A percentile compares a stretch with the other conserved stretches of the same genome.
phyloP scores from a whole-genome alignment of 1,140 invertebrate species.

The Lepidurus packardi region DNA sequence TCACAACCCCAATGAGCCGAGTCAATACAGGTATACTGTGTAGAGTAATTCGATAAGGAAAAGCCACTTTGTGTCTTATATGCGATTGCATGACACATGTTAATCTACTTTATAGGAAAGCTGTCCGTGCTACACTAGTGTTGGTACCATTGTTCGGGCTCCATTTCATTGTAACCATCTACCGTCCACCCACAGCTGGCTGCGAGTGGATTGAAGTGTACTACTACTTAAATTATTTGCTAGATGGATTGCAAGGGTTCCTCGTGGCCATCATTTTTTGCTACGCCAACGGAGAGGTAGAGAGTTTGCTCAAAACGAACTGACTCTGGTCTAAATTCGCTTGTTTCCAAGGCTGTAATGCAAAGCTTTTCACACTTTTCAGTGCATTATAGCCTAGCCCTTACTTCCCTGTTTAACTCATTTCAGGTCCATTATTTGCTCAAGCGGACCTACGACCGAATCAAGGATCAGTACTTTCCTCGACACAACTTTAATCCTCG shows the following conservation, averaged over 20 bases:
- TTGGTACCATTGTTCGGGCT: constrained; percentile 56
- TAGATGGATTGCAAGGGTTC: constrained; percentile 48
- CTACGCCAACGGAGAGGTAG: constrained; percentile 52
- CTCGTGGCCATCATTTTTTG: constrained; percentile 51
- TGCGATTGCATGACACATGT: background rate
- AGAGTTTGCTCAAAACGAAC: constrained; percentile 30
- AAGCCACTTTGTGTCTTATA: constrained; percentile 3
- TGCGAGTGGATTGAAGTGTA: constrained; percentile 45
- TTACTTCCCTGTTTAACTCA: constrained; percentile 26
- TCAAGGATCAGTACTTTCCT: constrained; percentile 36
- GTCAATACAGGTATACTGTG: constrained; percentile 51
- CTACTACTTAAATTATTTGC: constrained; percentile 44
- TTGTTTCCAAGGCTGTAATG: constrained; percentile 7
- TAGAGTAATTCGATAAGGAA: background rate
- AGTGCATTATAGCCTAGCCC: background rate
- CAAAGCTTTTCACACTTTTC: background rate
- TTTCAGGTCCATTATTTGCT: constrained; percentile 39
- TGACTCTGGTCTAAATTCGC: background rate
- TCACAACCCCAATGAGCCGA: constrained; percentile 50
- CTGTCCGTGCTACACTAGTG: constrained; percentile 53
- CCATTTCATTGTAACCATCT: constrained; percentile 53
- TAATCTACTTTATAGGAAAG: constrained; percentile 47
- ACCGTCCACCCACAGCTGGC: constrained; percentile 43
- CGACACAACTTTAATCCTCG: background rate
- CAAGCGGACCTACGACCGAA: constrained; percentile 37